Base-by-base conservation (phyloP, 2,113 vertebrate genomes). In the Orycteropus afer region DNA sequence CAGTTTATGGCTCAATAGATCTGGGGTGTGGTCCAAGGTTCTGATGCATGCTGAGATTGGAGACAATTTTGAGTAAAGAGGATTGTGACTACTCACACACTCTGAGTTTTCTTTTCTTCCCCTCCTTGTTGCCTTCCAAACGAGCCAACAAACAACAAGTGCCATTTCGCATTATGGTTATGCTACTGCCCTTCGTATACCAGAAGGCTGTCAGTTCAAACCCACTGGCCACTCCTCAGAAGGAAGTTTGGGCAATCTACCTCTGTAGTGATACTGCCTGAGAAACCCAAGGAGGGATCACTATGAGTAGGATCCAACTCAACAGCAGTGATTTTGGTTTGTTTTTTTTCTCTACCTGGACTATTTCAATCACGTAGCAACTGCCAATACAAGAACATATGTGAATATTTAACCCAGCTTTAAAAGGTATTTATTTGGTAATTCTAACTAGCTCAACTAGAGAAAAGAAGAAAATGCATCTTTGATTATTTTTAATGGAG, bases 361-460 rank as follows among this genome's bases (percentile, higher is more conserved):
- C 40, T 9, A 7, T 15, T 69, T 27, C 13, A 14, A 17, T 90
- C 82, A 71, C 69, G 42, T 80, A 69, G 92, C 71, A 95, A 34
- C 59, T 85, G 78, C n/a, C 94, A 81, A 29, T 34, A 65, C 57
- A 74, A 87, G 82, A 79, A 84, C 84, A 29, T 2, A 80, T 76
- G 63, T 83, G n/a, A 95, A 80, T 94, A 94, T 84, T 90, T 90
- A 73, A 79, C 45, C 40, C 55, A 53, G 11, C 15, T 76, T 76
- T 47, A 25, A 92, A 55, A 23, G 5, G 14, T n/a, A n/a, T n/a
- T n/a, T 49, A 0, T 83, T 53, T 59, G 7, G 9, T 67, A 78
- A 73, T 5, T 47, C n/a, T 25, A 13, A 34, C 37, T 42, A n/a
- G 57, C 82, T 82, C 37, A 81, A 6, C 59, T 40, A 67, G 84